A percentile compares a stretch with the other conserved stretches of the same genome.
Evolutionary conservation across 2,797 vertebrate species (phyloP).

Genomic region (Prionace glauca): DNA sequence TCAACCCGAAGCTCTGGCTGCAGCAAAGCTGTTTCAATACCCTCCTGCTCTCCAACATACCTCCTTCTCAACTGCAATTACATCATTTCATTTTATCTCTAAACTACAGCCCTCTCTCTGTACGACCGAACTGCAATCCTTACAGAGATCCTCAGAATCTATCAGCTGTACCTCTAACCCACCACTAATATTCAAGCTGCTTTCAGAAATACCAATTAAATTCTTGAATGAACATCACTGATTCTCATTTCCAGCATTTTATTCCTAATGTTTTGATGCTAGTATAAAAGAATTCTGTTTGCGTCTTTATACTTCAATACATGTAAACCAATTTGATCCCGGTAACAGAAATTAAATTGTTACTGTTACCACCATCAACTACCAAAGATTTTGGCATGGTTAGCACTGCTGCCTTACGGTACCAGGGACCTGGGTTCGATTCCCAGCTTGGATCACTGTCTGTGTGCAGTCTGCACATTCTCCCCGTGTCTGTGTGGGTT

Average conservation of each 20-base stretch:
- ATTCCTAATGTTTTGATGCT: background rate
- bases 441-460: no score
- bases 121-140: background rate
- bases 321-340: background rate
- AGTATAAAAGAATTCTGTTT: background rate
- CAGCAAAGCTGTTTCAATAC: background rate
- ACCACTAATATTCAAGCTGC: background rate
- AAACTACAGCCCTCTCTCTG: background rate
- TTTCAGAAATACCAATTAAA: slow-evolving; percentile 18
- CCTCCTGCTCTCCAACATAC: background rate
- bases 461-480: no score
- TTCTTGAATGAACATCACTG: background rate
- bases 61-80: background rate
- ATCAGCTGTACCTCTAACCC: background rate
- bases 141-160: background rate
- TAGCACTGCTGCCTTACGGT: no score
- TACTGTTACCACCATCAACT: background rate
- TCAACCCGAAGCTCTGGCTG: background rate
- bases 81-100: background rate
- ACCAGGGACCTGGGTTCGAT: no score
- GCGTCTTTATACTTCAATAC: background rate
- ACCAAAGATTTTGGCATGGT: background rate
- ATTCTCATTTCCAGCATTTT: background rate
- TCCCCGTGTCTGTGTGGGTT: no score
- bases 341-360: background rate